These are phyloP conservation scores for Xylocopa sonorina DNA, from an alignment of 1,140 invertebrate species.

Conservation along the genomic window DNA sequence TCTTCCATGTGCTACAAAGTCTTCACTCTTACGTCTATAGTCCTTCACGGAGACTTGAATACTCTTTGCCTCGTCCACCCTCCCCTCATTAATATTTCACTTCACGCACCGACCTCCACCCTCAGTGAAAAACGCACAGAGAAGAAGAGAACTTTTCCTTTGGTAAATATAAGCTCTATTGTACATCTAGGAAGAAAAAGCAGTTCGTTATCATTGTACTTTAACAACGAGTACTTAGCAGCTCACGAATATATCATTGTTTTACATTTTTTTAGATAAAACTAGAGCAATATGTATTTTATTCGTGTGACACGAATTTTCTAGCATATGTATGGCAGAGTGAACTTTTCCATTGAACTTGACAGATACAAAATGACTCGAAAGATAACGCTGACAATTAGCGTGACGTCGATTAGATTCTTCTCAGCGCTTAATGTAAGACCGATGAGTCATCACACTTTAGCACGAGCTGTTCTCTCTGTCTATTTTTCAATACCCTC, in stretches of 20 bases:
- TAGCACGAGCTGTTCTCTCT: not conserved
- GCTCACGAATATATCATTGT: too few species aligned
- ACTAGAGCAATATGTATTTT: too few species aligned
- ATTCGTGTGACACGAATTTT: not conserved
- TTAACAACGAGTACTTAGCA: too few species aligned
- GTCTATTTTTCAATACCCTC: not conserved
- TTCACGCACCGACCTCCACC: constrained; percentile 2
- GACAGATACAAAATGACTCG: not conserved
- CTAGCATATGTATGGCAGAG: not conserved
- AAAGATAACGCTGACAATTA: constrained; percentile 15
- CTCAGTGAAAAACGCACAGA: not conserved
- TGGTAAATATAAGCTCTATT: not conserved
- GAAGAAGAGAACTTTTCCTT: not conserved
- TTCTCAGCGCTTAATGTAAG: not conserved
- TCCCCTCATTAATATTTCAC: constrained; percentile 21
- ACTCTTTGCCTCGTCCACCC: constrained; percentile 1
- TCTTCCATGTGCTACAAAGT: not conserved
- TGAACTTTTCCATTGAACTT: constrained; percentile 10
- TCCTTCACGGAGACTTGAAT: constrained; percentile 11
- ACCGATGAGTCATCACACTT: constrained; percentile 32
- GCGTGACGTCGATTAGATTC: constrained; percentile 4
- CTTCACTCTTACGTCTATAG: constrained; percentile 21
- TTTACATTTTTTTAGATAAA: too few species aligned
- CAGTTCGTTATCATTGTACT: too few species aligned
- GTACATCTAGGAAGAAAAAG: not conserved